Conservation (phyloP, 2,797 vertebrate species). For the Premnoplex brunnescens region DNA sequence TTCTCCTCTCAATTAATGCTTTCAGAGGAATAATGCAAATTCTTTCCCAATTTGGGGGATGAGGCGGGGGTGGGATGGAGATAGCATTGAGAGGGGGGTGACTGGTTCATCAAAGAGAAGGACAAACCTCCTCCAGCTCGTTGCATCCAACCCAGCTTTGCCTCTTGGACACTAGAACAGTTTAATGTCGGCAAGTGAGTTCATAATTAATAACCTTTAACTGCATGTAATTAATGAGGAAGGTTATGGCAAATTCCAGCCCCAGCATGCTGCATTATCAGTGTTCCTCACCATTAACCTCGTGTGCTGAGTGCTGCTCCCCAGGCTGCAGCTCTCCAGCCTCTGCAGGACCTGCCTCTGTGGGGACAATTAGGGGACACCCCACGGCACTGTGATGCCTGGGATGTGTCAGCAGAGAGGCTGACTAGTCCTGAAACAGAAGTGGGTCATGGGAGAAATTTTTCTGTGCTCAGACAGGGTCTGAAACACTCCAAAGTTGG, state of each 20-base stretch:
- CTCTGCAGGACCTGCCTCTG: not conserved
- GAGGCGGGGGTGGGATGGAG: not conserved
- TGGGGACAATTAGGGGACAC: not conserved
- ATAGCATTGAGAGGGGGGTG: not conserved
- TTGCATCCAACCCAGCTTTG: not conserved
- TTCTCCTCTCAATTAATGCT: conserved; percentile 56
- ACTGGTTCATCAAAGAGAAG: not conserved
- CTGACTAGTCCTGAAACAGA: not conserved
- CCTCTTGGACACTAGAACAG: not conserved
- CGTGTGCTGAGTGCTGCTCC: not conserved
- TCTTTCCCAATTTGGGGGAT: not conserved
- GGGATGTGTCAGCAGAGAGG: not conserved
- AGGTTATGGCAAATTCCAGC: not conserved
- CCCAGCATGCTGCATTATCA: not conserved
- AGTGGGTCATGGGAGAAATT: not conserved
- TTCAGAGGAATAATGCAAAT: conserved; percentile 60
- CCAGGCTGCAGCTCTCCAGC: not conserved
- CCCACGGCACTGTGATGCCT: not conserved
- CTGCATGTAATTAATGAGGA: conserved; percentile 29
- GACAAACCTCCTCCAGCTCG: not conserved
- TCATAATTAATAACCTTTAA: conserved; percentile 48
- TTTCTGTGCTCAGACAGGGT: not conserved
- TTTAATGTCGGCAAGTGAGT: not conserved
- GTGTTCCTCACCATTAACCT: not conserved
- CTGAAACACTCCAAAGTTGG: not conserved